Base-by-base conservation (phyloP, 1,140 invertebrate species). In the Drosophila tani region DNA sequence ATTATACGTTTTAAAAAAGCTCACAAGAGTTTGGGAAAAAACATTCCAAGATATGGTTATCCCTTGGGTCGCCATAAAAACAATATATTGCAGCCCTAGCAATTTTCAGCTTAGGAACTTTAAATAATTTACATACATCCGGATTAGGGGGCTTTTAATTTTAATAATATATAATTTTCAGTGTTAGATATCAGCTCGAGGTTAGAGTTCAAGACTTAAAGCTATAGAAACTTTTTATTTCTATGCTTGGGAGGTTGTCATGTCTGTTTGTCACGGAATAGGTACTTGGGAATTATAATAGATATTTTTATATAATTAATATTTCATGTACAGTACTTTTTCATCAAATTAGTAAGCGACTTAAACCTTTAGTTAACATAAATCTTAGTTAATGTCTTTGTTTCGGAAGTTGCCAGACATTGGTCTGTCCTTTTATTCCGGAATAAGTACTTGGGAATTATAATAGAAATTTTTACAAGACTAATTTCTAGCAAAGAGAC, bases 131-230 rank as follows among this genome's bases (percentile, higher is more conserved):
- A 56, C 8, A 56, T 40, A 40, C 38, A 56, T 56, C 53, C 53
- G 53, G 53, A 56, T 56, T 56, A 40, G 11, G 1, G 35, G 38
- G 8, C 15, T 7, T 41, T n/a, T 55, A 1, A 24, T 40, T 55
- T 21, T 40, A 55, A 55, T 56, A 40, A 40, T 40, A 40, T 24
- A 40, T 24, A 40, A 24, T 56, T 56, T 21, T 11, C 12, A 38
- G 51, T 21, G 6, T 21, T 38, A 55, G 12, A 38, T 38, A 19
- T 15, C 5, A 15, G 1, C 15, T 40, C 15, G 4, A n/a, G 32
- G 12, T 55, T 17, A 38, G 27, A 35, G 38, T 15, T 38, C 35
- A 14, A 38, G 35, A 38, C 14, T 38, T 38, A 11, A 2, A 12
- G 32, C 9, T 11, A 38, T 14, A 4, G 14, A 12, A 38, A 38